Percentiles rank a stretch among this genome's conserved stretches.
These are phyloP conservation scores for Helicoverpa armigera DNA, from an alignment of 1,140 invertebrate genomes.

Conservation along the genomic window DNA sequence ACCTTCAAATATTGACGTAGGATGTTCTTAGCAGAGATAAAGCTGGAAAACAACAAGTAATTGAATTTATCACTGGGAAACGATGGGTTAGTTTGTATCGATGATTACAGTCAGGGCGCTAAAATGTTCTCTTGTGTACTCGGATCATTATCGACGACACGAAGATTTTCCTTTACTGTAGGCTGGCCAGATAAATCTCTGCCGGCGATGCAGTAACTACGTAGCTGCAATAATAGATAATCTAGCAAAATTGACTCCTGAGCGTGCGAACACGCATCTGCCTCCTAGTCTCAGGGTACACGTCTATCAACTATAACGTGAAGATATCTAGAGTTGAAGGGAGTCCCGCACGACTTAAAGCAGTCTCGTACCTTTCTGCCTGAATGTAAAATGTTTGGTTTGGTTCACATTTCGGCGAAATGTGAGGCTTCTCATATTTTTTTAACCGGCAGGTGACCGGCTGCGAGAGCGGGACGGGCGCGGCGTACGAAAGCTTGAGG, in stretches of 20 bases:
- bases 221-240: slow-evolving; percentile 75
- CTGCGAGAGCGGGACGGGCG: slow-evolving; percentile 74
- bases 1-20: slow-evolving; percentile 78
- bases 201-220: slow-evolving; percentile 65
- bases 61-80: slow-evolving; percentile 66
- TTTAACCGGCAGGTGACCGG: slow-evolving; percentile 79
- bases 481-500: slow-evolving; percentile 70
- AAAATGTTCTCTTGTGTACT: slow-evolving; percentile 75
- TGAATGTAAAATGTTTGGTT: slow-evolving; percentile 71
- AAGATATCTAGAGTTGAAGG: slow-evolving; percentile 16
- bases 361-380: slow-evolving; percentile 69
- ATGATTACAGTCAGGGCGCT: slow-evolving; percentile 70
- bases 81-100: slow-evolving; percentile 66
- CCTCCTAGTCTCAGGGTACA: slow-evolving; percentile 9
- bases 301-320: background rate
- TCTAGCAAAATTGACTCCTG: slow-evolving; percentile 74
- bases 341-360: slow-evolving; percentile 52
- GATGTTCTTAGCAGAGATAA: slow-evolving; percentile 71
- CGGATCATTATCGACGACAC: slow-evolving; percentile 65
- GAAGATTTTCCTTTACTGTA: slow-evolving; percentile 27
- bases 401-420: slow-evolving; percentile 81
- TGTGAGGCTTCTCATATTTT: slow-evolving; percentile 77
- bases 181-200: slow-evolving; percentile 51
- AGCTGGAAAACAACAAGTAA: slow-evolving; percentile 69
- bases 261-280: slow-evolving; percentile 63